These are phyloP conservation scores for Erythrocercus mccallii DNA, from an alignment of 2,113 vertebrate genomes.

Conservation along the genomic window DNA sequence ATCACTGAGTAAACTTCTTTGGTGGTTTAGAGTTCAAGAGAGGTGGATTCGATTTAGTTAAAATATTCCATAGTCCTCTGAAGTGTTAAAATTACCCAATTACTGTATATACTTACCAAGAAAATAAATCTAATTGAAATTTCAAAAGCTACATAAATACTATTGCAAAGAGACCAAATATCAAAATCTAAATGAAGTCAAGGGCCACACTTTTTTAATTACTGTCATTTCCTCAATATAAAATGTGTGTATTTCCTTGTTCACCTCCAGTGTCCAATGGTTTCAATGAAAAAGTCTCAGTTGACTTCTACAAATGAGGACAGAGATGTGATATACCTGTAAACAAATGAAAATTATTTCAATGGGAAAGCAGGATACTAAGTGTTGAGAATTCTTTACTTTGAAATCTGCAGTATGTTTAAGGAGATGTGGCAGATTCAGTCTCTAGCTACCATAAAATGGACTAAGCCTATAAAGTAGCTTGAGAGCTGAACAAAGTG, in stretches of 20 bases:
- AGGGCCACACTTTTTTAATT: not conserved
- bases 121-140: not conserved
- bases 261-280: not conserved
- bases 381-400: not conserved
- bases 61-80: not conserved
- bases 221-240: not conserved
- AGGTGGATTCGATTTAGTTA: not conserved
- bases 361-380: not conserved
- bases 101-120: not conserved
- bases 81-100: not conserved
- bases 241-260: not conserved
- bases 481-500: not conserved
- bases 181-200: not conserved
- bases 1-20: not conserved
- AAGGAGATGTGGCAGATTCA: not conserved
- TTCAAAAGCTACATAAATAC: not conserved
- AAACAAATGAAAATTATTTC: not conserved
- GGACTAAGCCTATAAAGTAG: not conserved
- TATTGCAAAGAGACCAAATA: not conserved
- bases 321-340: not conserved
- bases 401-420: not conserved
- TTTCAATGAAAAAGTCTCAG: not conserved
- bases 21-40: not conserved
- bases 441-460: not conserved
- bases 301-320: not conserved